phyloP scores from a whole-genome alignment of 1,140 invertebrate genomes.

The Steinernema khuongi region DNA sequence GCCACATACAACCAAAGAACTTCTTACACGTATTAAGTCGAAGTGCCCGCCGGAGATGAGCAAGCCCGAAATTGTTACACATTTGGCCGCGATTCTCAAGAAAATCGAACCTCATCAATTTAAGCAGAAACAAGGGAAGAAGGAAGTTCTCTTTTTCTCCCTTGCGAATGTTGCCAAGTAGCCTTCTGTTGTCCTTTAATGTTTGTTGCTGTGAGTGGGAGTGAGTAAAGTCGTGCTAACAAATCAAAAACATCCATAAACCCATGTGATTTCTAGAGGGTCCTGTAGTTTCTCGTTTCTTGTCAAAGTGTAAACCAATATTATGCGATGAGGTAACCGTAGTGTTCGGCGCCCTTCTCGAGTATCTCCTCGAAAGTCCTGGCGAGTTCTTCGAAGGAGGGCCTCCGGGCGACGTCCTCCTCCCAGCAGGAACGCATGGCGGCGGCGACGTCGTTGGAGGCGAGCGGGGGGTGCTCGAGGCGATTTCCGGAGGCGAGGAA shows the following conservation, averaged over 20 bases:
- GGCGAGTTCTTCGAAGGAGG: background rate
- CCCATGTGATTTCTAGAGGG: too few species aligned
- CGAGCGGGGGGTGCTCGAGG: background rate
- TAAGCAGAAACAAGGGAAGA: conserved; percentile 45
- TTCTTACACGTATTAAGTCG: conserved; percentile 46
- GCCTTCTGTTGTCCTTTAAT: too few species aligned
- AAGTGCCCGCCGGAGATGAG: conserved; percentile 37
- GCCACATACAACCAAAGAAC: conserved; percentile 54
- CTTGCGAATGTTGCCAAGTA: conserved; percentile 22
- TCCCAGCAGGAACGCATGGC: background rate
- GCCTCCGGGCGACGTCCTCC: background rate
- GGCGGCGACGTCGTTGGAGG: background rate
- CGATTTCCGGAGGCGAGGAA: background rate
- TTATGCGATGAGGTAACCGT: background rate
- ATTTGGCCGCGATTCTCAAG: conserved; percentile 50
- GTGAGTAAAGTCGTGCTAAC: too few species aligned
- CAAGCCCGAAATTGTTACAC: conserved; percentile 49
- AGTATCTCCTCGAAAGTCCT: background rate
- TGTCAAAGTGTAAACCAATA: too few species aligned
- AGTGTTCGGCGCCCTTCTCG: background rate
- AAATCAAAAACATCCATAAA: too few species aligned
- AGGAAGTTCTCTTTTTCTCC: conserved; percentile 55
- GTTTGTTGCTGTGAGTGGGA: too few species aligned
- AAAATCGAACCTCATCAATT: conserved; percentile 54
- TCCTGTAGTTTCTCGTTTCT: too few species aligned